Evolutionary conservation across 2,797 vertebrate genomes (phyloP), one percentile per base, ranked within the genome.

Genomic region (Jordanella pulchra): DNA sequence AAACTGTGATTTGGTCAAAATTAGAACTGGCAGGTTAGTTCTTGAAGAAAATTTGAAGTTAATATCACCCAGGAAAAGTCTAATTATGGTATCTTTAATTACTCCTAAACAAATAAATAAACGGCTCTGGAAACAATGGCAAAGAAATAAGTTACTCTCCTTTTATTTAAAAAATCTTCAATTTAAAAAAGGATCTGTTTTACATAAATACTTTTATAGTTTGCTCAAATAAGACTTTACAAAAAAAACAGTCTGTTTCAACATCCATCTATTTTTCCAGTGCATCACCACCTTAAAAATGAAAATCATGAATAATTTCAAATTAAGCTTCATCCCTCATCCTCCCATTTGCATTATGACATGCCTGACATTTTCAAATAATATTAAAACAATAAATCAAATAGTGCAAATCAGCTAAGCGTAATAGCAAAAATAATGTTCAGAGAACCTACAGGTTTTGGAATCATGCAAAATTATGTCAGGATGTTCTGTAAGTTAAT

Each of bases 321-420:
- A 82, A 85, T 89, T 84, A 77, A 76, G 48, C 82, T 53, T 80
- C 69, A 61, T 72, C 67, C 74, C 76, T 79, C 81, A 74, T 81
- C 66, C 72, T 69, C 68, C 63, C 76, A 72, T 80, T 86, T 87
- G 42, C 80, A 75, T 89, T 68, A 72, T 80, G 79, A 76, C 84
- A 76, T 72, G 81, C 81, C 74, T 91, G 85, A 89, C 87, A 89
- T 91, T 89, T 92, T 82, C 67, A 87, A 70, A 86, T 69, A 90
- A 87, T 87, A 85, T 84, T 86, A 81, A 89, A 86, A 87, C 78
- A 84, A 87, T 89, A 82, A 87, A 91, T 89, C 86, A 88, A 78
- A 73, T 56, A 54, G 67, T 63, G 58, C 10, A 66, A 65, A 76
- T 80, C 74, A 64, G 72, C 61, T 51, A 18, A 72, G 63, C 11